Percentiles rank a stretch among this genome's conserved stretches.
Evolutionary conservation across 2,888 invertebrate species (phyloP).

Genomic region (Diabrotica balteata): DNA sequence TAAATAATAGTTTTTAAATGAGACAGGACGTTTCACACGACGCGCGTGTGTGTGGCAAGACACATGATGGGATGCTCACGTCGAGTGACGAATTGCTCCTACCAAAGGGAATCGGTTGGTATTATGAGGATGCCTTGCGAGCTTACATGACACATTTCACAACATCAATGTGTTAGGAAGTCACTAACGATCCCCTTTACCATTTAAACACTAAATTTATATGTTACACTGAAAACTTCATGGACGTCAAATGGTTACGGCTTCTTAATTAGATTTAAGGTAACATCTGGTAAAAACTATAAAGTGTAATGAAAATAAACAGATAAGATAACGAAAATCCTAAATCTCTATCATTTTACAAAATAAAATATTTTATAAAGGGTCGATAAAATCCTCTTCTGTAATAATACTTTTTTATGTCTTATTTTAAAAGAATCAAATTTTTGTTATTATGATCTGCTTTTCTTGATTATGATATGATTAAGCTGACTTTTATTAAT

Average conservation of each 20-base stretch:
- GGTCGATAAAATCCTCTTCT: no score
- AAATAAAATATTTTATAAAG: no score
- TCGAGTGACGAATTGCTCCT: conserved; percentile 61
- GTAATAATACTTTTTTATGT: no score
- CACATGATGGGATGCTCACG: conserved; percentile 58
- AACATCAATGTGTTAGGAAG: conserved; percentile 60
- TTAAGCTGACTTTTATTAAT: no score
- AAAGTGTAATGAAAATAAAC: no score
- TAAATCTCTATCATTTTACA: no score
- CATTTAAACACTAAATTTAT: conserved; percentile 23
- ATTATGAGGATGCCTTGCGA: conserved; percentile 50
- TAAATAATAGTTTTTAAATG: conserved; percentile 66
- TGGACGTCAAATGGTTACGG: conserved; percentile 16
- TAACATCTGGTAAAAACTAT: background rate
- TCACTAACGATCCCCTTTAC: conserved; percentile 58
- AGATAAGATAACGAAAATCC: no score
- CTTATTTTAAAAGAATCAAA: no score
- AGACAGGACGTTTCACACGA: conserved; percentile 63
- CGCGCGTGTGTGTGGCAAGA: conserved; percentile 60
- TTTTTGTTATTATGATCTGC: no score
- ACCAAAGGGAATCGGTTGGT: conserved; percentile 38
- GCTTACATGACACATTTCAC: conserved; percentile 60
- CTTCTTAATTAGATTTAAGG: conserved; percentile 10
- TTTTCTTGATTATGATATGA: no score
- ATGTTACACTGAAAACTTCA: conserved; percentile 21